Evolutionary conservation across 2,797 vertebrate species (phyloP).

Genomic region (Siniperca undulata): DNA sequence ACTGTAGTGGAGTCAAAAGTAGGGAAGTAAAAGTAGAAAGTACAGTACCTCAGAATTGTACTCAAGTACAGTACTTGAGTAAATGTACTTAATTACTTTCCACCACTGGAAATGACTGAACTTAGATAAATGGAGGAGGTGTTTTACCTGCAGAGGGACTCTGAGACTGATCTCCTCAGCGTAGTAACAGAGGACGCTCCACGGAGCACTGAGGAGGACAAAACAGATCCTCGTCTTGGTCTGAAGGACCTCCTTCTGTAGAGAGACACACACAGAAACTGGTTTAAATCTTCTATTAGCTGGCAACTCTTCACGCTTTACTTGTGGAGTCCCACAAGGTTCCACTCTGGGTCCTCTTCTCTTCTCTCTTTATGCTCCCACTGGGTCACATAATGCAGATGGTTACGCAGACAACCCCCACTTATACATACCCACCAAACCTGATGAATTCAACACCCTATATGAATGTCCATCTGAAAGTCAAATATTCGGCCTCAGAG

Average conservation of each 20-base stretch:
- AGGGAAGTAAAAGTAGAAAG: no score
- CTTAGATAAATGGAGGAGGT: neutral
- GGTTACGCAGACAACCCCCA: no score
- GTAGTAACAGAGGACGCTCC: slow-evolving; percentile 86
- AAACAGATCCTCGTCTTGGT: slow-evolving; percentile 71
- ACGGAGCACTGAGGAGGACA: slow-evolving; percentile 84
- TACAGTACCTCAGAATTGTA: no score
- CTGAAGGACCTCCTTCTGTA: slow-evolving; percentile 70
- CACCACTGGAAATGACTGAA: no score
- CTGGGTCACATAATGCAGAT: neutral
- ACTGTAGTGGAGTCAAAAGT: no score
- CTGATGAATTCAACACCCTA: no score
- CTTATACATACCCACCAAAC: neutral
- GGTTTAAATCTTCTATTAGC: neutral
- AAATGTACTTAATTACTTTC: no score
- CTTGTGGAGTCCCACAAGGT: neutral
- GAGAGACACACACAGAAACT: neutral
- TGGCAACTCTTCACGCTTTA: neutral
- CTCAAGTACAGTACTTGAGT: no score
- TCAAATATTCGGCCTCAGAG: no score
- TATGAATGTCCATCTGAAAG: no score
- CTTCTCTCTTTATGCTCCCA: neutral
- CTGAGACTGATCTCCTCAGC: slow-evolving; percentile 87
- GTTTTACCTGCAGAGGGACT: slow-evolving; percentile 87
- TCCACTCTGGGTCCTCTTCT: neutral